Percentiles rank a stretch among this genome's conserved stretches.
Conservation (phyloP, 1,140 invertebrate species). For the Holcopasites calliopsidis region DNA sequence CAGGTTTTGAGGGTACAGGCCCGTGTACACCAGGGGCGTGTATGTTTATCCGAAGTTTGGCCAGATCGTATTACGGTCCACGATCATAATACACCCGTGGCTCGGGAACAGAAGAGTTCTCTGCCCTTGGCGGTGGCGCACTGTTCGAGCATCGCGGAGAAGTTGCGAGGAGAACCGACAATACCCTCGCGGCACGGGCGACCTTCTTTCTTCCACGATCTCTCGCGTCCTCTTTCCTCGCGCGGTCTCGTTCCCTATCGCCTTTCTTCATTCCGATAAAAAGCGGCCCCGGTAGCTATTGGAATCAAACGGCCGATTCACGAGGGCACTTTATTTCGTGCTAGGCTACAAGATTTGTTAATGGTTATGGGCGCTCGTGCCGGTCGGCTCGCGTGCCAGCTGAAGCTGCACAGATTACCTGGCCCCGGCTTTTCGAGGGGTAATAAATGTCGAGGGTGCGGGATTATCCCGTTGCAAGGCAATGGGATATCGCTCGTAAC, state of each 20-base stretch:
- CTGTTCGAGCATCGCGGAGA: constrained; percentile 28
- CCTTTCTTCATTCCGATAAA: constrained; percentile 20
- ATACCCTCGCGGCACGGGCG: constrained; percentile 50
- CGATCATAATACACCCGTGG: constrained; percentile 54
- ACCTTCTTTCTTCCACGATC: constrained; percentile 24
- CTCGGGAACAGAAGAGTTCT: constrained; percentile 21
- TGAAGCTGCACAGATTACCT: constrained; percentile 54
- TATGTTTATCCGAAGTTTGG: constrained; percentile 48
- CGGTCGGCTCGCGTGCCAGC: constrained; percentile 53
- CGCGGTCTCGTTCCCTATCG: neutral
- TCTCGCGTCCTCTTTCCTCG: neutral
- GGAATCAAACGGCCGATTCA: constrained; percentile 61
- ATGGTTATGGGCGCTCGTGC: constrained; percentile 59
- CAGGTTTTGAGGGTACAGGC: neutral
- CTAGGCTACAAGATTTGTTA: constrained; percentile 66
- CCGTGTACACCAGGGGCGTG: constrained; percentile 11
- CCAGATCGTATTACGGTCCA: constrained; percentile 38
- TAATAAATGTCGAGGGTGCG: constrained; percentile 59
- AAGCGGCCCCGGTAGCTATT: constrained; percentile 48
- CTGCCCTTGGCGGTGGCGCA: neutral
- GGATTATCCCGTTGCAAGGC: constrained; percentile 56
- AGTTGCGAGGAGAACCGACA: constrained; percentile 36
- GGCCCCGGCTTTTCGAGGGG: constrained; percentile 46
- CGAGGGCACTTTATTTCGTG: constrained; percentile 63
- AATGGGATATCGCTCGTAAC: constrained; percentile 58